These are phyloP conservation scores for Parus major DNA, from an alignment of 2,113 vertebrate species.

Conservation along the genomic window DNA sequence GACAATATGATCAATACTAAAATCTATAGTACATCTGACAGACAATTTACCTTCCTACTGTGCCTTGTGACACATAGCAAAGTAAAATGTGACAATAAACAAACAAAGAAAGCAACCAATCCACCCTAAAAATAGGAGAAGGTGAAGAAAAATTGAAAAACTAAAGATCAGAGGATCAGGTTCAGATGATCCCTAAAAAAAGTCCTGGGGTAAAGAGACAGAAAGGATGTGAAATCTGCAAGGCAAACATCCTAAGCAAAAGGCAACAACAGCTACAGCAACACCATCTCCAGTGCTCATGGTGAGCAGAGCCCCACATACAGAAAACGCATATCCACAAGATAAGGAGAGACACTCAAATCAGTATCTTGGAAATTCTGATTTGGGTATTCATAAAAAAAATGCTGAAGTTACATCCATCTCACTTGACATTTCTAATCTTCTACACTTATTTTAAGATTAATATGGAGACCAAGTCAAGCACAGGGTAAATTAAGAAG, in stretches of 20 bases:
- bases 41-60: neutral
- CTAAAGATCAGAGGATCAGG: neutral
- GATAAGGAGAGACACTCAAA: neutral
- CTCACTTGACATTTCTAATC: neutral
- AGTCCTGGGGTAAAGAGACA: neutral
- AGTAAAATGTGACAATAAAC: neutral
- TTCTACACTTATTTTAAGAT: neutral
- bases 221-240: neutral
- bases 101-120: neutral
- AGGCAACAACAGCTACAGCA: neutral
- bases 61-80: neutral
- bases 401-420: neutral
- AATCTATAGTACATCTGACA: neutral
- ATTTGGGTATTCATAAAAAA: neutral
- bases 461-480: neutral
- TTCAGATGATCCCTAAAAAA: conserved; percentile 12
- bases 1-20: neutral
- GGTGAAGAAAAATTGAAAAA: neutral
- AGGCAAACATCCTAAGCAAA: neutral
- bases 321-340: neutral
- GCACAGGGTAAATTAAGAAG: neutral
- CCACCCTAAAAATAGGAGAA: neutral
- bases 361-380: neutral
- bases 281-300: neutral
- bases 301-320: neutral